phyloP scores from a whole-genome alignment of 92 coral and sea anemone genomes.

The Chrysogorgia sp. region DNA sequence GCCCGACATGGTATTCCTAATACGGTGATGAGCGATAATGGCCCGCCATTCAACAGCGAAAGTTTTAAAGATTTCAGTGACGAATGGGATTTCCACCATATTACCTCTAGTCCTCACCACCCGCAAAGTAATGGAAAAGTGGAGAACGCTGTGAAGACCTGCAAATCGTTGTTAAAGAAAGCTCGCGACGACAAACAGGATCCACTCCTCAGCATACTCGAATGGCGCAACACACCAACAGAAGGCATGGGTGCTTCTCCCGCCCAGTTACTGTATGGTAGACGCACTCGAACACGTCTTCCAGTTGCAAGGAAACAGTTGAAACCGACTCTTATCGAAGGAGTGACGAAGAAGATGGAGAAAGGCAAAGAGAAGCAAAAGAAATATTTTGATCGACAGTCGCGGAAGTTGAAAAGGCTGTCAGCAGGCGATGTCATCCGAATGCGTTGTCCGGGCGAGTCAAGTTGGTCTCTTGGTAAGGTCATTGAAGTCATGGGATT shows the following conservation, averaged over 20 bases:
- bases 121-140: too few species aligned
- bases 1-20: too few species aligned
- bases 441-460: conserved; percentile 11
- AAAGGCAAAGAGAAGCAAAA: too few species aligned
- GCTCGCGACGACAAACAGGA: too few species aligned
- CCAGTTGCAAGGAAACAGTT: background rate
- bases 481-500: conserved; percentile 1
- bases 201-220: background rate
- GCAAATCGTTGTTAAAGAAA: too few species aligned
- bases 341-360: background rate
- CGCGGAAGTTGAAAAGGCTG: background rate
- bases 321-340: conserved; percentile 5
- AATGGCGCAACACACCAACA: conserved; percentile 23
- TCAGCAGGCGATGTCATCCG: conserved; percentile 2
- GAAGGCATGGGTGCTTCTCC: background rate
- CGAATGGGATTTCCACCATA: too few species aligned
- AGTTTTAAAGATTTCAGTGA: too few species aligned
- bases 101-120: too few species aligned
- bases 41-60: too few species aligned
- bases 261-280: background rate
- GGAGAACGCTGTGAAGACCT: too few species aligned
- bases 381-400: background rate
- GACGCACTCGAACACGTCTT: background rate
- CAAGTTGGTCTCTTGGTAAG: conserved; percentile 23
- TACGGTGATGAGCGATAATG: too few species aligned